A percentile compares a stretch with the other conserved stretches of the same genome.
Evolutionary conservation across 2,888 invertebrate genomes (phyloP).

Genomic region (Noctua janthina): DNA sequence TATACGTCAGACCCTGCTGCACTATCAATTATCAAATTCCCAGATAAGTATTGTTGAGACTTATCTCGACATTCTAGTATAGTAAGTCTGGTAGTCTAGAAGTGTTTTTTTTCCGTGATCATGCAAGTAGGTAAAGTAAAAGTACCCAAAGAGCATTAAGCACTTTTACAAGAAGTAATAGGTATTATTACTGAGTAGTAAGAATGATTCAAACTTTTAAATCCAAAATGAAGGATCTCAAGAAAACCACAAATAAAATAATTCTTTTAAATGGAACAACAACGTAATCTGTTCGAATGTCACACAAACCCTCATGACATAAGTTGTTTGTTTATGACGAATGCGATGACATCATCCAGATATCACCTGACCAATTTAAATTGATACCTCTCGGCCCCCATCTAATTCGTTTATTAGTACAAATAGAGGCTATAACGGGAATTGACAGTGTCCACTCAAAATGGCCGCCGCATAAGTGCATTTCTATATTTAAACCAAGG

Average conservation of each 20-base stretch:
- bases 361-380: conserved; percentile 75
- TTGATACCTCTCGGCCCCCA: conserved; percentile 70
- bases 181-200: background rate
- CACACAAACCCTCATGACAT: conserved; percentile 70
- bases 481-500: conserved; percentile 84
- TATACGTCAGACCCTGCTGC: background rate
- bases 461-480: conserved; percentile 77
- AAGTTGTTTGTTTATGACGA: conserved; percentile 71
- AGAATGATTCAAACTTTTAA: background rate
- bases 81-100: background rate
- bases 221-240: background rate
- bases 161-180: background rate
- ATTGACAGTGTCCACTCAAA: conserved; percentile 69
- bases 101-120: background rate
- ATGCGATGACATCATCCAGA: conserved; percentile 80
- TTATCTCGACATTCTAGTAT: background rate
- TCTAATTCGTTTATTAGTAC: conserved; percentile 65
- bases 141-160: background rate
- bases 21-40: background rate
- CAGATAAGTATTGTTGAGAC: conserved; percentile 10
- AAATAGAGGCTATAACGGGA: conserved; percentile 71
- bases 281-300: conserved; percentile 60
- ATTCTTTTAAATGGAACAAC: conserved; percentile 32
- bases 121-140: background rate
- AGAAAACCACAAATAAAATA: conserved; percentile 23